Conservation (phyloP, 2,113 vertebrate species). For the Amia ocellicauda region DNA sequence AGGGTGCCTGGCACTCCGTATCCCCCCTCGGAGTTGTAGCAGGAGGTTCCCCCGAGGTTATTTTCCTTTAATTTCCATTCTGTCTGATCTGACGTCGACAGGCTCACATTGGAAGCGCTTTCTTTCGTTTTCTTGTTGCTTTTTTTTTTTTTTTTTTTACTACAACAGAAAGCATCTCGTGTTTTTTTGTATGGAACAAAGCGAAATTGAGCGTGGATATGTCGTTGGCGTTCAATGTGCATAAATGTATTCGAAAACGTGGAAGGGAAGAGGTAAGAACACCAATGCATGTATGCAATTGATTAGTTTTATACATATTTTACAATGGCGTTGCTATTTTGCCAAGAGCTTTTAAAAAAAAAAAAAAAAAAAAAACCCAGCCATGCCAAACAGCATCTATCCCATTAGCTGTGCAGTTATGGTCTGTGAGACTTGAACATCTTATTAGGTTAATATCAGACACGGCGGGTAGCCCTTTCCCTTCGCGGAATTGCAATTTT, state of each 20-base stretch:
- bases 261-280: slow-evolving; percentile 71
- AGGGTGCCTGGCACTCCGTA: slow-evolving; percentile 30
- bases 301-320: too few species aligned
- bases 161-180: slow-evolving; percentile 48
- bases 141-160: slow-evolving; percentile 49
- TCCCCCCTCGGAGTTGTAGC: slow-evolving; percentile 25
- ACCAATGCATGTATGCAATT: background rate
- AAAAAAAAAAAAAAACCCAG: too few species aligned
- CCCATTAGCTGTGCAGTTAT: too few species aligned
- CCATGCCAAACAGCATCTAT: too few species aligned
- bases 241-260: slow-evolving; percentile 70
- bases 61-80: slow-evolving; percentile 28
- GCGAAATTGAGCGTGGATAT: slow-evolving; percentile 55
- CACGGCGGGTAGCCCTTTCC: too few species aligned
- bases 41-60: slow-evolving; percentile 37
- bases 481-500: too few species aligned
- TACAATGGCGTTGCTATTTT: too few species aligned
- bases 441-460: too few species aligned
- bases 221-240: slow-evolving; percentile 63
- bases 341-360: too few species aligned
- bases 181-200: slow-evolving; percentile 50
- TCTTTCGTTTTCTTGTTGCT: slow-evolving; percentile 42
- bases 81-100: slow-evolving; percentile 44
- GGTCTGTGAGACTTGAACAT: too few species aligned
- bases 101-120: slow-evolving; percentile 41